phyloP scores from a whole-genome alignment of 2,888 invertebrate genomes.

The Gymnocheta viridis region DNA sequence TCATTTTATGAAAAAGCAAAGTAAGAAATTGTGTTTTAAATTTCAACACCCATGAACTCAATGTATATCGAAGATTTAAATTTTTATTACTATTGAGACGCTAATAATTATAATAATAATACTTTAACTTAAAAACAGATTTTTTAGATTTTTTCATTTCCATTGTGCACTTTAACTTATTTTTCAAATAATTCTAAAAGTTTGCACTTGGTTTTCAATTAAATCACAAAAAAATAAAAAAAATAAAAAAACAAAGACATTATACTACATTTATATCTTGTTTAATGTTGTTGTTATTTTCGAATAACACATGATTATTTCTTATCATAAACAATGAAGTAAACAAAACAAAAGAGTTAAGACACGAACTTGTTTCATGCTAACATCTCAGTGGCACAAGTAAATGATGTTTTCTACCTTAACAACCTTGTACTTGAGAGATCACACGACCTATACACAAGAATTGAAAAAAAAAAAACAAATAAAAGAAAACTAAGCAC shows the following conservation, averaged over 20 bases:
- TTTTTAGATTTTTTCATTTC: not conserved
- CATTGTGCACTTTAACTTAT: not conserved
- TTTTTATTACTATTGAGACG: too few species aligned
- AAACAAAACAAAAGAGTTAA: constrained; percentile 77
- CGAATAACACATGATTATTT: constrained; percentile 68
- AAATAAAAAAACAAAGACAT: constrained; percentile 63
- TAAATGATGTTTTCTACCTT: constrained; percentile 66
- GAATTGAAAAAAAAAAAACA: constrained; percentile 39
- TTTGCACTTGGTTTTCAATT: constrained; percentile 39
- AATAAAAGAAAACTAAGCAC: not conserved
- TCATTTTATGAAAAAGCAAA: too few species aligned
- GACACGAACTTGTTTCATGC: constrained; percentile 77
- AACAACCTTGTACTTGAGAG: constrained; percentile 69
- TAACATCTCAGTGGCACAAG: constrained; percentile 63
- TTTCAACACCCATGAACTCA: too few species aligned
- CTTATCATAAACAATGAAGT: constrained; percentile 52
- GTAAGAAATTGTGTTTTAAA: too few species aligned
- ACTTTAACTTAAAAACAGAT: not conserved
- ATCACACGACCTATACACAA: constrained; percentile 67
- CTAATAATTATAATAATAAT: not conserved
- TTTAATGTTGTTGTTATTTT: constrained; percentile 56
- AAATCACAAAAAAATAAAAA: too few species aligned
- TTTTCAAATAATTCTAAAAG: not conserved
- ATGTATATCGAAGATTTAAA: too few species aligned
- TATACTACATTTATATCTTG: constrained; percentile 69